These are phyloP conservation scores for Ooceraea biroi DNA, from an alignment of 1,140 invertebrate species.

Conservation along the genomic window DNA sequence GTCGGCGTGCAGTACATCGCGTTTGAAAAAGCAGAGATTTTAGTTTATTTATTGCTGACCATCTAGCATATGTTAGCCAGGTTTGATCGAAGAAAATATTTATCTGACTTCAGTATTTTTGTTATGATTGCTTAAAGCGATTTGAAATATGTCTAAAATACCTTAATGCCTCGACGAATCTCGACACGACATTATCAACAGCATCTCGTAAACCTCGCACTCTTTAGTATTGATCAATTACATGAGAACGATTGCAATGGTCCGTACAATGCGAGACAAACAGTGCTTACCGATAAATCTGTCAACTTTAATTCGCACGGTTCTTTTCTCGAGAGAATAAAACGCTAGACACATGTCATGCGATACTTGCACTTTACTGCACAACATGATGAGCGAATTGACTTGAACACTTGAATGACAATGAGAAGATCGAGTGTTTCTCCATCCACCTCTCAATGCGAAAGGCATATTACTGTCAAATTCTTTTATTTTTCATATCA, in stretches of 20 bases:
- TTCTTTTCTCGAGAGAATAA: neutral
- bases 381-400: neutral
- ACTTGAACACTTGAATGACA: neutral
- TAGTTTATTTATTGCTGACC: too few relatives aligned
- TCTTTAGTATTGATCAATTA: slow-evolving; percentile 14
- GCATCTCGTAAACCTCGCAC: neutral
- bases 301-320: slow-evolving; percentile 29
- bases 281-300: slow-evolving; percentile 47
- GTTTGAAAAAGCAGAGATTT: too few relatives aligned
- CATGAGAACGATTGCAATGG: neutral
- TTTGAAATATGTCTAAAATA: neutral
- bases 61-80: too few relatives aligned
- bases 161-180: neutral
- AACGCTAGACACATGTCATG: too few relatives aligned
- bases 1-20: too few relatives aligned
- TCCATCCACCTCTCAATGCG: neutral
- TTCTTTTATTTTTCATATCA: neutral
- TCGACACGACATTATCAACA: too few relatives aligned
- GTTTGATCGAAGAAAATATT: too few relatives aligned
- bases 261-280: slow-evolving; percentile 2
- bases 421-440: too few relatives aligned
- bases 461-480: neutral
- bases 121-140: slow-evolving; percentile 1
- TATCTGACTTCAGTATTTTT: too few relatives aligned
- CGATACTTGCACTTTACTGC: neutral